phyloP scores from a whole-genome alignment of 2,888 invertebrate genomes.

The Scaptomyza polygonia region DNA sequence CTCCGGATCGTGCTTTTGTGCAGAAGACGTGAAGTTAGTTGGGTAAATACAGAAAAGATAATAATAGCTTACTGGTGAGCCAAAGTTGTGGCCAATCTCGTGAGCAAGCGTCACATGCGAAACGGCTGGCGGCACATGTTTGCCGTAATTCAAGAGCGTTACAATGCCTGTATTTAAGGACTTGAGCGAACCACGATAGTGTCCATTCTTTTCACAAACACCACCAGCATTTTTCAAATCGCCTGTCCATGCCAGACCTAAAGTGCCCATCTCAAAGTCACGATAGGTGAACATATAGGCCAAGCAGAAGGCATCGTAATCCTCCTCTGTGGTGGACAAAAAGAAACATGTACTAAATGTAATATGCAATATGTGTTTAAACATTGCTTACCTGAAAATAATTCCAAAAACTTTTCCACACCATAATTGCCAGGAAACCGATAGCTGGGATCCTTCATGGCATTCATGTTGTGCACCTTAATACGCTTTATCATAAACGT shows the following conservation, averaged over 20 bases:
- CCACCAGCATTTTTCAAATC: conserved; percentile 98
- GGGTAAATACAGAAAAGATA: fast-evolving
- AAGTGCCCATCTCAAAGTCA: conserved; percentile 97
- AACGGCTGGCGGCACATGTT: conserved; percentile 98
- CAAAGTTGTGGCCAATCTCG: conserved; percentile 99
- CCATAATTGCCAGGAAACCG: conserved; percentile 97
- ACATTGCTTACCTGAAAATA: conserved; percentile 92
- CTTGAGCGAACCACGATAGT: conserved; percentile 96
- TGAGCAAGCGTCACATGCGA: conserved; percentile 99
- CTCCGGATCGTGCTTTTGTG: conserved; percentile 94
- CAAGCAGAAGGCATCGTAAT: conserved; percentile 98
- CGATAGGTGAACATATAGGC: conserved; percentile 99
- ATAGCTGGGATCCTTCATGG: conserved; percentile 93
- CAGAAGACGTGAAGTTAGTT: background rate
- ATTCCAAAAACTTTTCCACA: conserved; percentile 98
- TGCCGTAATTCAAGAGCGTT: conserved; percentile 98
- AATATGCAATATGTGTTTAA: background rate
- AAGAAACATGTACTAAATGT: background rate
- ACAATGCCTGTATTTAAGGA: conserved; percentile 99
- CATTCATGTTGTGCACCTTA: conserved; percentile 95
- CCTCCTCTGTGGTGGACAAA: conserved; percentile 89
- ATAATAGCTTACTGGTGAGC: conserved; percentile 92
- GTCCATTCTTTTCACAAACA: conserved; percentile 98
- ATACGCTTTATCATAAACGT: conserved; percentile 98
- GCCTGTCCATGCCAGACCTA: conserved; percentile 99